Percentiles rank a stretch among this genome's conserved stretches.
Conservation (phyloP, 2,113 vertebrate species). For the Spea bombifrons region DNA sequence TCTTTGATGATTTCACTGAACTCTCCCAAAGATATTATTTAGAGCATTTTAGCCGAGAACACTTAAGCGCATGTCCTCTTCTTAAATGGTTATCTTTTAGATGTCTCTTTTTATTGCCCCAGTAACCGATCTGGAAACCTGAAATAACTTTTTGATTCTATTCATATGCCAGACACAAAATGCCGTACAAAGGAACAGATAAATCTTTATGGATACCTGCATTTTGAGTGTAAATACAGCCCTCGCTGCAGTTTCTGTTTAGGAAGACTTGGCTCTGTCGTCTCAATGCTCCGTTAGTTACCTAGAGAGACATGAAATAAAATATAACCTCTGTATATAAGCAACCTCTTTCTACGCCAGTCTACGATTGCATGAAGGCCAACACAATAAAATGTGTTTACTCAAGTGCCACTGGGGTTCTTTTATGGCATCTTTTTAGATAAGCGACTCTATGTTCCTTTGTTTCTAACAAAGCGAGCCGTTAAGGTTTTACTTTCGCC, state of each 20-base stretch:
- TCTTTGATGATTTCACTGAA: conserved; percentile 1
- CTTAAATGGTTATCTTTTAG: conserved; percentile 15
- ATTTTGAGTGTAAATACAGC: background rate
- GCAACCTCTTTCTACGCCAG: conserved; percentile 6
- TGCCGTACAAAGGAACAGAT: background rate
- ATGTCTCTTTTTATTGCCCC: conserved; percentile 4
- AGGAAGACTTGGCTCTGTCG: background rate
- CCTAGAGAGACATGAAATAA: conserved; percentile 26
- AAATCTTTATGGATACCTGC: background rate
- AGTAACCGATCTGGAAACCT: background rate
- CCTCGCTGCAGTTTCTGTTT: conserved; percentile 5
- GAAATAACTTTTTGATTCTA: background rate
- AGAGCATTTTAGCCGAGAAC: background rate
- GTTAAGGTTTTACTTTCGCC: conserved; percentile 14
- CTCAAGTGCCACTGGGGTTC: background rate
- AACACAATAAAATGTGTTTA: conserved; percentile 31
- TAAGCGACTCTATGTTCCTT: conserved; percentile 17
- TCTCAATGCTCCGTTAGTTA: background rate
- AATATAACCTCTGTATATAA: conserved; percentile 15
- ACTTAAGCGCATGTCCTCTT: background rate
- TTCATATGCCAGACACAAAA: background rate
- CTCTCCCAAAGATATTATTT: background rate
- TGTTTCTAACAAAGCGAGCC: conserved; percentile 8
- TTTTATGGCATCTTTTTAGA: conserved; percentile 13
- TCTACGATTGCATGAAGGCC: conserved; percentile 17